Percentiles rank a stretch among this genome's conserved stretches.
These are phyloP conservation scores for Ennomos quercinarius DNA, from an alignment of 2,888 invertebrate genomes.

Conservation along the genomic window DNA sequence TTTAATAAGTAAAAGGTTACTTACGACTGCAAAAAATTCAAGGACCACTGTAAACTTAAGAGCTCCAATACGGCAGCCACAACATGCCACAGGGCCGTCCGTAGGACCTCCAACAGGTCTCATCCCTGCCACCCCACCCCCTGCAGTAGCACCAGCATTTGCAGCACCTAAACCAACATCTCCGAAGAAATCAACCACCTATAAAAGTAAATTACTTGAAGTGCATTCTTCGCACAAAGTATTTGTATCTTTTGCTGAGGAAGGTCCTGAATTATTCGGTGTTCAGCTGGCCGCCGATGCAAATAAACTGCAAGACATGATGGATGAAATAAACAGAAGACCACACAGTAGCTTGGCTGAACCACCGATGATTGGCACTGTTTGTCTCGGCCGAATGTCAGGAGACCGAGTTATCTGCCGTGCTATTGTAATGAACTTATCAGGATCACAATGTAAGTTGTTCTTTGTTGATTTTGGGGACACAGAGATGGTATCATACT, in stretches of 20 bases:
- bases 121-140: conserved; percentile 26
- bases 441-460: conserved; percentile 89
- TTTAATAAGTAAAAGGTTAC: conserved; percentile 66
- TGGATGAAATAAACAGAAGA: conserved; percentile 89
- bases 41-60: conserved; percentile 67
- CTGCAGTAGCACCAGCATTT: conserved; percentile 39
- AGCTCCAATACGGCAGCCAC: conserved; percentile 69
- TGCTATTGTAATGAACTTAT: conserved; percentile 90
- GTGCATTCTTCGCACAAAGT: conserved; percentile 87
- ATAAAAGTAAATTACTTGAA: conserved; percentile 80
- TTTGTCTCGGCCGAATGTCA: conserved; percentile 90
- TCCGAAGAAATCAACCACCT: conserved; percentile 79
- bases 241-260: conserved; percentile 91
- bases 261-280: conserved; percentile 92
- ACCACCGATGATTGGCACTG: conserved; percentile 90
- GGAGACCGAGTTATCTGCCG: conserved; percentile 89
- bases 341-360: conserved; percentile 87
- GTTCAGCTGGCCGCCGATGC: conserved; percentile 88
- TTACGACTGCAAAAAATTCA: conserved; percentile 62
- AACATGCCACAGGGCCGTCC: conserved; percentile 41
- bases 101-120: conserved; percentile 32
- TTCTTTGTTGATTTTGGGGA: conserved; percentile 94
- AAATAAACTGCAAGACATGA: conserved; percentile 87
- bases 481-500: conserved; percentile 89
- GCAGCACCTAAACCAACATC: conserved; percentile 55